phyloP scores from a whole-genome alignment of 2,888 invertebrate genomes.

The Andrena minutula region DNA sequence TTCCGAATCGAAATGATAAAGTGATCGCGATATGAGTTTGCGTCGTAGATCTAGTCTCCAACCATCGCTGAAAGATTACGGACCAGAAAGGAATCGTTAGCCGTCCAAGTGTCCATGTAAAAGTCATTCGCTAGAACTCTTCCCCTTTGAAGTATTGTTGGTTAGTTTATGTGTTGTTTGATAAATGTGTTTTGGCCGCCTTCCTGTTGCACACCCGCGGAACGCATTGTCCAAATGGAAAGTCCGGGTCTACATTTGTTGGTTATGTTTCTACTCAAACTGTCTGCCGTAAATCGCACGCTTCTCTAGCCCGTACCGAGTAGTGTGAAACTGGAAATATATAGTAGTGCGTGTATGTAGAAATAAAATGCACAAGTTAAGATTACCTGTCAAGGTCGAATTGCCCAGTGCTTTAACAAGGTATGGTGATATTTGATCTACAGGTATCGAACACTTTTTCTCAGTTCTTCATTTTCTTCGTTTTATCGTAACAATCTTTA shows the following conservation, averaged over 20 bases:
- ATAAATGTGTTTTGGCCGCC: conserved; percentile 62
- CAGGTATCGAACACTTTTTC: conserved; percentile 69
- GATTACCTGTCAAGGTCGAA: conserved; percentile 83
- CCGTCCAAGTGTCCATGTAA: conserved; percentile 76
- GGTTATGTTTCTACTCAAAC: conserved; percentile 68
- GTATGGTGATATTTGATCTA: conserved; percentile 79
- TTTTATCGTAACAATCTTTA: conserved; percentile 12
- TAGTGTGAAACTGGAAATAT: conserved; percentile 62
- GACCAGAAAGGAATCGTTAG: conserved; percentile 63
- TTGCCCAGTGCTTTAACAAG: conserved; percentile 82
- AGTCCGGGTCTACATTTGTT: conserved; percentile 56
- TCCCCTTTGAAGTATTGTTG: conserved; percentile 71
- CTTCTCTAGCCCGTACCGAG: conserved; percentile 58
- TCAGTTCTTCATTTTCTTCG: conserved; percentile 24
- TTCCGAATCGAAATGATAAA: conserved; percentile 54
- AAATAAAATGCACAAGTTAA: conserved; percentile 82
- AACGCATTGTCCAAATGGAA: conserved; percentile 40
- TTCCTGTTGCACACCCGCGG: conserved; percentile 40
- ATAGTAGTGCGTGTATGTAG: conserved; percentile 68
- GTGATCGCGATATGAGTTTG: conserved; percentile 75
- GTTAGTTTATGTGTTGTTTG: conserved; percentile 76
- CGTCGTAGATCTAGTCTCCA: conserved; percentile 72
- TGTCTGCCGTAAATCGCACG: conserved; percentile 53
- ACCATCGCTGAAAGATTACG: conserved; percentile 63
- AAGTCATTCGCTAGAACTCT: conserved; percentile 72